Percentiles rank a stretch among this genome's conserved stretches.
Evolutionary conservation across 2,113 vertebrate genomes (phyloP).

Genomic region (Abramis brama): DNA sequence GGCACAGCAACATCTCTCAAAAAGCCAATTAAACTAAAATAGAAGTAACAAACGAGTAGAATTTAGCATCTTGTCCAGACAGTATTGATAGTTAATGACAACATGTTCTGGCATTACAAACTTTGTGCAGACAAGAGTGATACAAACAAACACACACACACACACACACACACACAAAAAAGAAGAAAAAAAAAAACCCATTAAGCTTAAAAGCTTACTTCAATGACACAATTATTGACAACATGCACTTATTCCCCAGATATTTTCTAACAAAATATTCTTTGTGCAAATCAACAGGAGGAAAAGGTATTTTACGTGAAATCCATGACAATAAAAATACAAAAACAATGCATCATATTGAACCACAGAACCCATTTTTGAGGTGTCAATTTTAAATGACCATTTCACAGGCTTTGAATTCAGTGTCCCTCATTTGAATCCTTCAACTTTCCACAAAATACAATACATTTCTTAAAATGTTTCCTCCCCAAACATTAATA

Average conservation of each 20-base stretch:
- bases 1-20: neutral
- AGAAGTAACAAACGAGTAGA: neutral
- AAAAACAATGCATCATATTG: conserved; percentile 39
- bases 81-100: neutral
- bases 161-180: neutral
- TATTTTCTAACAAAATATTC: conserved; percentile 50
- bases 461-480: neutral
- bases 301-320: conserved; percentile 14
- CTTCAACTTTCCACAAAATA: neutral
- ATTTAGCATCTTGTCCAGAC: neutral
- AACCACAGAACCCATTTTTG: conserved; percentile 42
- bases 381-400: neutral
- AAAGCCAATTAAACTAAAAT: neutral
- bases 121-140: conserved; percentile 1
- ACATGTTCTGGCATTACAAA: neutral
- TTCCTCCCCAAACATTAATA: neutral
- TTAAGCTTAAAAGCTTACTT: conserved; percentile 14
- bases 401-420: conserved; percentile 38
- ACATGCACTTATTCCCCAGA: conserved; percentile 14
- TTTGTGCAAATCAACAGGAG: conserved; percentile 52
- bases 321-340: conserved; percentile 33
- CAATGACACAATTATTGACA: neutral
- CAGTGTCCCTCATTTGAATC: conserved; percentile 35
- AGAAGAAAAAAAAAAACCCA: neutral
- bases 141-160: neutral